Evolutionary conservation across 2,113 vertebrate genomes (phyloP).

Genomic region (Mungos mungo): DNA sequence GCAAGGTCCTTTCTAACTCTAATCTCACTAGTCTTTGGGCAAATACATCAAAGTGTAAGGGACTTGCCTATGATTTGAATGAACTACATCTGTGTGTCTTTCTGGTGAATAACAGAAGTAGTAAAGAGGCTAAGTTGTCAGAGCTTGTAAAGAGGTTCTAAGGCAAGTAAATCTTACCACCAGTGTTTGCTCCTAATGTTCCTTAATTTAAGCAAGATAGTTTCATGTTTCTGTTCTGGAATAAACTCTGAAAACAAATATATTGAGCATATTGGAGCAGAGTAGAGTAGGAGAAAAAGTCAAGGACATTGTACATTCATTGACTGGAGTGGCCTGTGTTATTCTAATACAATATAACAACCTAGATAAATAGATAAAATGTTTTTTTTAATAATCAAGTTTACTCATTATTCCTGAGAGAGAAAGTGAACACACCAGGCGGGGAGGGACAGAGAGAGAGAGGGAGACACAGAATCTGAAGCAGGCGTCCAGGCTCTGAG

Average conservation of each 20-base stretch:
- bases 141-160: background rate
- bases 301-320: background rate
- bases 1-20: background rate
- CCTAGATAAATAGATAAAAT: background rate
- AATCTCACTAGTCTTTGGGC: background rate
- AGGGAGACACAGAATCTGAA: too few species aligned
- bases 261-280: background rate
- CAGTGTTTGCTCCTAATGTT: background rate
- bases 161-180: background rate
- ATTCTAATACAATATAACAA: background rate
- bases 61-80: slow-evolving; percentile 10
- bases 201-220: background rate
- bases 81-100: background rate
- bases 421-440: too few species aligned
- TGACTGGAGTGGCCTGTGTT: background rate
- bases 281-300: background rate
- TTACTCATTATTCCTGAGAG: too few species aligned
- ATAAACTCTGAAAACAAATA: background rate
- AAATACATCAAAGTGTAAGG: background rate
- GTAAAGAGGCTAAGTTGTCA: background rate
- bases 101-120: background rate
- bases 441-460: too few species aligned
- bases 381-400: too few species aligned
- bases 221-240: background rate
- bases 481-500: too few species aligned